Conservation (phyloP, 92 coral and sea anemone species). For the Bergia sp. region DNA sequence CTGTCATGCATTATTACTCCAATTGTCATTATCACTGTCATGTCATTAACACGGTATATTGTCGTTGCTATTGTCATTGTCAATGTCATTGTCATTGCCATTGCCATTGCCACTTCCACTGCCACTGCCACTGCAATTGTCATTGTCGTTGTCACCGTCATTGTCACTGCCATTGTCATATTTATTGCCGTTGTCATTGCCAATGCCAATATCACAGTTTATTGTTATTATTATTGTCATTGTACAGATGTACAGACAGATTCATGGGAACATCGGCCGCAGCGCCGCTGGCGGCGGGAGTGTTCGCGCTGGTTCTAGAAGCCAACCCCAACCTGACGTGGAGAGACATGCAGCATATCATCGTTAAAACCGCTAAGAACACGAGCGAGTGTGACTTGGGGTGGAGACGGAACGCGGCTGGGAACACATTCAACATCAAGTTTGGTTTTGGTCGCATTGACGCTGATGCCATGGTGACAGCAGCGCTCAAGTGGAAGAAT, state of each 20-base stretch:
- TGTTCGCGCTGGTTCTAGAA: slow-evolving; percentile 71
- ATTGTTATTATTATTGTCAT: neutral
- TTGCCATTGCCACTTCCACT: too few species aligned
- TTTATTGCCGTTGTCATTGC: neutral
- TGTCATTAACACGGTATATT: too few species aligned
- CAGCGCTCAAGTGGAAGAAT: slow-evolving; percentile 63
- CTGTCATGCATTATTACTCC: too few species aligned
- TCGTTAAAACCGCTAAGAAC: slow-evolving; percentile 64
- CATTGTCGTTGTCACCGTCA: neutral
- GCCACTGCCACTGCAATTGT: too few species aligned
- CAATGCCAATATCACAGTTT: too few species aligned
- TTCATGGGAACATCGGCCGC: slow-evolving; percentile 83
- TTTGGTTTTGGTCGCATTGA: slow-evolving; percentile 79
- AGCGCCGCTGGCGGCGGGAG: slow-evolving; percentile 81
- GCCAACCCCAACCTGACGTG: slow-evolving; percentile 79
- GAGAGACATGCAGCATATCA: slow-evolving; percentile 80
- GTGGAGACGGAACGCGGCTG: slow-evolving; percentile 74
- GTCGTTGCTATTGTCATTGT: too few species aligned
- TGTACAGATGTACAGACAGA: slow-evolving; percentile 64
- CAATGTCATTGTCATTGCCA: too few species aligned
- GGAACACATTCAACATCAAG: slow-evolving; percentile 55
- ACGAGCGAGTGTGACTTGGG: slow-evolving; percentile 61
- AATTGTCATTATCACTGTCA: too few species aligned
- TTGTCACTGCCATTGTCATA: neutral
- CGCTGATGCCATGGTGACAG: slow-evolving; percentile 62